These are phyloP conservation scores for Enteromius fasciolatus DNA, from an alignment of 2,797 vertebrate species.

Conservation along the genomic window DNA sequence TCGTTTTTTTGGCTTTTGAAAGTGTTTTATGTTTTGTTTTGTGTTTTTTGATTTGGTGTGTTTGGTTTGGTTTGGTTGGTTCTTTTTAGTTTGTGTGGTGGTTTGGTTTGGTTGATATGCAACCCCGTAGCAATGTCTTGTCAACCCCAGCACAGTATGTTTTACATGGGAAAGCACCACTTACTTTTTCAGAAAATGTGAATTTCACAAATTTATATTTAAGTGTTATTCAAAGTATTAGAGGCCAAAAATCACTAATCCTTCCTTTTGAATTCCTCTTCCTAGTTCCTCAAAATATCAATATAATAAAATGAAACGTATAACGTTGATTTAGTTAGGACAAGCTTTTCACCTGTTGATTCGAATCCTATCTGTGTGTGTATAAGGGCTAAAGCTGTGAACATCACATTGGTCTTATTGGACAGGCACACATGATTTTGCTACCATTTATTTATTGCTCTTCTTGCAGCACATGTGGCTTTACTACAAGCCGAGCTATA, in stretches of 20 bases:
- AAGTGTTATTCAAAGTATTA: not conserved
- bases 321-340: not conserved
- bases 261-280: not conserved
- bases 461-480: conserved; percentile 20
- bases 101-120: not conserved
- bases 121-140: not conserved
- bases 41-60: not conserved
- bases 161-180: not conserved
- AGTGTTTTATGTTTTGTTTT: not conserved
- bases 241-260: conserved; percentile 4
- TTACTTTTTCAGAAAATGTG: not conserved
- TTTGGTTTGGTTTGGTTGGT: not conserved
- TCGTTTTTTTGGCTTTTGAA: not conserved
- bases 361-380: not conserved
- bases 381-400: not conserved
- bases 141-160: not conserved
- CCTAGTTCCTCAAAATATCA: conserved; percentile 5
- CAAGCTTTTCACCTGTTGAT: not conserved
- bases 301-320: not conserved
- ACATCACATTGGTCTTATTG: not conserved
- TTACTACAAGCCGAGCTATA: not conserved
- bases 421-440: not conserved
- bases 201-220: not conserved
- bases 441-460: conserved; percentile 20
- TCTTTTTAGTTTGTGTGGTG: not conserved